Conservation (phyloP, 2,797 vertebrate species). For the Perodicticus potto region DNA sequence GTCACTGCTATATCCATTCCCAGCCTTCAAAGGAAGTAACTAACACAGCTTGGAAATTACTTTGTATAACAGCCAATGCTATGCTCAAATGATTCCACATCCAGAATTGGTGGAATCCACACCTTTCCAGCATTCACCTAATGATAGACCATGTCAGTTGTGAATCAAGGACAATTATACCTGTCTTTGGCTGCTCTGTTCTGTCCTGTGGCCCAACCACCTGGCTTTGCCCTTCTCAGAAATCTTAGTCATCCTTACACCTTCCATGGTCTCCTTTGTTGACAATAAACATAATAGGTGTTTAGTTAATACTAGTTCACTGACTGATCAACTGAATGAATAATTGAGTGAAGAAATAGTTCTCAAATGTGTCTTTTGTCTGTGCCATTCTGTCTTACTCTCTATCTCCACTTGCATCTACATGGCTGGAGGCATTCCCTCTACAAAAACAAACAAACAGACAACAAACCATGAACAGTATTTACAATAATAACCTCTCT, state of each 20-base stretch:
- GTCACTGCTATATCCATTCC: accelerated
- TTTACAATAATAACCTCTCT: not conserved
- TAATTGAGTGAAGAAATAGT: not conserved
- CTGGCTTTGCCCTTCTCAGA: not conserved
- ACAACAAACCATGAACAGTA: not conserved
- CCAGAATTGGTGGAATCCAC: not conserved
- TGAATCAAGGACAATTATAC: too few species aligned
- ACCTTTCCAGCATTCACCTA: not conserved
- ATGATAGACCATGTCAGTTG: not conserved
- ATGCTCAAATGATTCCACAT: accelerated
- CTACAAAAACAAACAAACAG: not conserved
- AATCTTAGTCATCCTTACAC: not conserved
- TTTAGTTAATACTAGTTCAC: not conserved
- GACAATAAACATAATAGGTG: not conserved
- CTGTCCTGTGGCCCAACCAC: not conserved
- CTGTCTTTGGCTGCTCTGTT: not conserved
- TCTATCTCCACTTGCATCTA: not conserved
- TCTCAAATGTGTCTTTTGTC: not conserved
- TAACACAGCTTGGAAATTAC: not conserved
- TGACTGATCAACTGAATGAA: not conserved
- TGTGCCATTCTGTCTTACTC: not conserved
- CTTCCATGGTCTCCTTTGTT: not conserved
- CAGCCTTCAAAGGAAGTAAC: not conserved
- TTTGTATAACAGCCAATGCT: not conserved
- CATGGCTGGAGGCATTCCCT: not conserved